Percentiles rank a stretch among this genome's conserved stretches.
Evolutionary conservation across 2,113 vertebrate genomes (phyloP).

Genomic region (Haliaeetus leucogaster): DNA sequence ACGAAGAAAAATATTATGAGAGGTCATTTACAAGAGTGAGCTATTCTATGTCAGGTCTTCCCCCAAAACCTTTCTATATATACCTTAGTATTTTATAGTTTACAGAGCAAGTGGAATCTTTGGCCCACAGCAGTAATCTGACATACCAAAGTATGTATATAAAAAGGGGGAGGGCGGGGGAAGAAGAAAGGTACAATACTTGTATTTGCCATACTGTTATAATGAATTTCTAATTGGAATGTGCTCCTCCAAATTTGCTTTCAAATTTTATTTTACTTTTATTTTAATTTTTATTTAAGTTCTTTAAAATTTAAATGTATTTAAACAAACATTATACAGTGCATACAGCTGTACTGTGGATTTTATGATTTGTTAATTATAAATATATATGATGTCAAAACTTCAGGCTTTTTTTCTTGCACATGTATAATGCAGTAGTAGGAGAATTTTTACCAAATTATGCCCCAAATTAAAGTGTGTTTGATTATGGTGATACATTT

Average conservation of each 20-base stretch:
- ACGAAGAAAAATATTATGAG: slow-evolving; percentile 1
- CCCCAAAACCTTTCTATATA: background rate
- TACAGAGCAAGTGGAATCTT: slow-evolving; percentile 6
- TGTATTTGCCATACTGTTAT: background rate
- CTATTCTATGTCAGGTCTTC: slow-evolving; percentile 30
- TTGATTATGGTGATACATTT: background rate
- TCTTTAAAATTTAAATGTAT: background rate
- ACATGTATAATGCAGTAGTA: background rate
- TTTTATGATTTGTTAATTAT: slow-evolving; percentile 23
- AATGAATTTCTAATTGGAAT: background rate
- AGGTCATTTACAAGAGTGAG: slow-evolving; percentile 11
- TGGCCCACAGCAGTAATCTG: background rate
- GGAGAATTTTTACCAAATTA: background rate
- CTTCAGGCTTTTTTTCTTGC: background rate
- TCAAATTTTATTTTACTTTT: background rate
- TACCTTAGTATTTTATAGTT: background rate
- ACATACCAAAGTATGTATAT: background rate
- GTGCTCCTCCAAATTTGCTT: background rate
- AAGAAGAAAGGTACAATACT: background rate
- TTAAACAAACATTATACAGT: background rate
- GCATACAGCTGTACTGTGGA: background rate
- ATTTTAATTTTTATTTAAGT: background rate
- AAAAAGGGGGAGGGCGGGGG: no score
- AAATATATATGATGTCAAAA: background rate
- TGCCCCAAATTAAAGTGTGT: background rate